phyloP scores from a whole-genome alignment of 2,888 invertebrate genomes.

The Metacarcinus magister region DNA sequence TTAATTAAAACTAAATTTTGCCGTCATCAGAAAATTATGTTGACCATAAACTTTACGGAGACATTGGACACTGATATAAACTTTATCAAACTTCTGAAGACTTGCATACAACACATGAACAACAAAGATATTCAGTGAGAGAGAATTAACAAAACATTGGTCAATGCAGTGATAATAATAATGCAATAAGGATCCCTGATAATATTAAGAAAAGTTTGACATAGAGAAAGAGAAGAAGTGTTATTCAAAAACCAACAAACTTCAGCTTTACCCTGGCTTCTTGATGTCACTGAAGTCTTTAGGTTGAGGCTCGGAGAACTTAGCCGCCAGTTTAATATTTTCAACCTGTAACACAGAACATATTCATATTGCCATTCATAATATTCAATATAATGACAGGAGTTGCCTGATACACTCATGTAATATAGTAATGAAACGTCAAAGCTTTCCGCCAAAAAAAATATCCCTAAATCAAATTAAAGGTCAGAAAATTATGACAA shows the following conservation, averaged over 20 bases:
- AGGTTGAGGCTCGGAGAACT: constrained; percentile 82
- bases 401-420: constrained; percentile 88
- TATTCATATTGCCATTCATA: neutral
- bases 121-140: neutral
- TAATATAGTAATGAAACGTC: neutral
- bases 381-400: constrained; percentile 84
- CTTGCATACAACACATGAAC: neutral
- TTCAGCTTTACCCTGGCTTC: constrained; percentile 79
- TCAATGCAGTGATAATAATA: neutral
- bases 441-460: neutral
- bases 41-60: too few species aligned
- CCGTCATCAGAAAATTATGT: too few species aligned
- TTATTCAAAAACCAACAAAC: neutral
- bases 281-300: constrained; percentile 80
- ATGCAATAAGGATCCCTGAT: neutral
- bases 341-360: constrained; percentile 78
- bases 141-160: neutral
- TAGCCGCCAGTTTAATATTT: constrained; percentile 81
- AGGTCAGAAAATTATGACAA: neutral
- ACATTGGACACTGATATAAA: too few species aligned
- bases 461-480: neutral
- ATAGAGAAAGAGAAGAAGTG: neutral
- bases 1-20: neutral
- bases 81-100: neutral
- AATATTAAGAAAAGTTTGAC: neutral